Conservation (phyloP, 2,113 vertebrate genomes). For the Martes martes region DNA sequence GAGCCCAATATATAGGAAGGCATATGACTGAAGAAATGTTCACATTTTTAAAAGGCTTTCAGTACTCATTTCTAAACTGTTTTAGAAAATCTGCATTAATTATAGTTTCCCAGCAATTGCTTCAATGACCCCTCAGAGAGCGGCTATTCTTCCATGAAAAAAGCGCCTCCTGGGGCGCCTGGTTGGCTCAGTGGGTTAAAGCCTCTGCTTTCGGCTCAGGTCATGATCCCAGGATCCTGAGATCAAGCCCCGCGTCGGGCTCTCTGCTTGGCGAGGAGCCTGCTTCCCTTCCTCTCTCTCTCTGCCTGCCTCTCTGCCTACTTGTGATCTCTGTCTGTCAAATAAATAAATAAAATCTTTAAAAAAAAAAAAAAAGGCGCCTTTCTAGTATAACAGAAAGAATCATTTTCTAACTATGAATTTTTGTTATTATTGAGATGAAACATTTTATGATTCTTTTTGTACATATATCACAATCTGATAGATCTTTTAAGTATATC, state of each 20-base stretch:
- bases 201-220: too few species aligned
- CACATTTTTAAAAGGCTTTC: background rate
- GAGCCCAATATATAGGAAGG: background rate
- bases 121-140: background rate
- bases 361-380: too few species aligned
- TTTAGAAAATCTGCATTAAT: background rate
- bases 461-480: background rate
- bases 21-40: background rate
- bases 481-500: background rate
- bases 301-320: too few species aligned
- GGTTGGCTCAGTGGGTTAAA: too few species aligned
- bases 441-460: background rate
- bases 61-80: background rate
- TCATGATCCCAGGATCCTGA: too few species aligned
- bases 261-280: too few species aligned
- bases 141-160: background rate
- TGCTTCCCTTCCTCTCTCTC: too few species aligned
- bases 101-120: background rate
- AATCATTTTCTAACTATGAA: background rate
- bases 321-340: too few species aligned
- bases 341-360: too few species aligned
- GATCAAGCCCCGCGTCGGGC: too few species aligned
- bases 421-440: background rate
- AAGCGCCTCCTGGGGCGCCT: background rate
- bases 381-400: background rate